Percentiles rank a stretch among this genome's conserved stretches.
Conservation (phyloP, 1,140 invertebrate species). For the Caerostris darwini region DNA sequence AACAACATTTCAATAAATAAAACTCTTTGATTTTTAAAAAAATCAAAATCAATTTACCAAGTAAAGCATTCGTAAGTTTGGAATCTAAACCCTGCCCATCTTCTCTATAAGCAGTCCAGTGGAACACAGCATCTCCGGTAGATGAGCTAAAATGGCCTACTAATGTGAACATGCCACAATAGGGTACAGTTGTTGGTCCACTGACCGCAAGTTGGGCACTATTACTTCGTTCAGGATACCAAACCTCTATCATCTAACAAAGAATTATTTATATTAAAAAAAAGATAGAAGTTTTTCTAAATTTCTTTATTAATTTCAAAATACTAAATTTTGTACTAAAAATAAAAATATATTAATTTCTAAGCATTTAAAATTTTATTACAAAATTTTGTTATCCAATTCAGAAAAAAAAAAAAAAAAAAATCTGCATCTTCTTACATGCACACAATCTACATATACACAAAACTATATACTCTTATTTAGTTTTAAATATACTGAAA, state of each 20-base stretch:
- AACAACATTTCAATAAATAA: no score
- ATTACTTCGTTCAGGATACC: constrained; percentile 70
- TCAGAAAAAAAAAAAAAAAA: no score
- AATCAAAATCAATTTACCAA: constrained; percentile 8
- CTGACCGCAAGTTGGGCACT: constrained; percentile 69
- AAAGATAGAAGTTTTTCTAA: not conserved
- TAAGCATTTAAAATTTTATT: no score
- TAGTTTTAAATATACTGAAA: no score
- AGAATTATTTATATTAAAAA: not conserved
- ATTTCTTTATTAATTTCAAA: no score
- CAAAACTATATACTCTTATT: no score
- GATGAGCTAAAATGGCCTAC: constrained; percentile 79
- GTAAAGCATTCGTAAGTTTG: constrained; percentile 47
- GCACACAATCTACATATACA: no score
- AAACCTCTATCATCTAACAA: constrained; percentile 65
- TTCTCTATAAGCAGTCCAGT: constrained; percentile 67
- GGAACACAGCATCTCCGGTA: constrained; percentile 74
- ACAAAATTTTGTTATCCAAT: no score
- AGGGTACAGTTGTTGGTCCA: constrained; percentile 73
- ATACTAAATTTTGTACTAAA: no score
- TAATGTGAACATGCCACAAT: constrained; percentile 78
- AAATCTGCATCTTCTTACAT: no score
- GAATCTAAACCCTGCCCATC: constrained; percentile 33
- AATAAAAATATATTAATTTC: no score
- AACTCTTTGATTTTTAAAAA: not conserved